Conservation (phyloP, 2,888 invertebrate genomes). For the Oligia fasciuncula region DNA sequence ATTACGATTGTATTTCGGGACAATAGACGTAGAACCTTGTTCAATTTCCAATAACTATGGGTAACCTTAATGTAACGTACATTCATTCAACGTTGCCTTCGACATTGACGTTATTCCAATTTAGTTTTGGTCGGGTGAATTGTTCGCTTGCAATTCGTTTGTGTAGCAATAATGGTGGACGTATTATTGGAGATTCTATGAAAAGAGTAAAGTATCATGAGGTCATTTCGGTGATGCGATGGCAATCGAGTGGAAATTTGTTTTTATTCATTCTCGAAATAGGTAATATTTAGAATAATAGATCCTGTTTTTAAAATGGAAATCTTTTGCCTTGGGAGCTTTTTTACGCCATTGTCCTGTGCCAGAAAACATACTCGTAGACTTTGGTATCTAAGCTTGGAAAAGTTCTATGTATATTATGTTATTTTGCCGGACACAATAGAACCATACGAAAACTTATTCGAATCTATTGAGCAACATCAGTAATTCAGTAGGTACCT, state of each 20-base stretch:
- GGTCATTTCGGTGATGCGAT: slow-evolving; percentile 44
- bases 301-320: slow-evolving; percentile 8
- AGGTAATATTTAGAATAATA: not conserved
- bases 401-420: not conserved
- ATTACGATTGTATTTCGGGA: slow-evolving; percentile 68
- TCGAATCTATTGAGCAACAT: slow-evolving; percentile 2
- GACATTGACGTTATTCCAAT: slow-evolving; percentile 63
- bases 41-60: slow-evolving; percentile 68
- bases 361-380: not conserved
- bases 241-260: slow-evolving; percentile 26
- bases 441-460: slow-evolving; percentile 9
- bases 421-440: slow-evolving; percentile 10
- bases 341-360: slow-evolving; percentile 3
- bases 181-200: slow-evolving; percentile 54
- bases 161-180: slow-evolving; percentile 54
- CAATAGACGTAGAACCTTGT: slow-evolving; percentile 67
- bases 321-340: not conserved
- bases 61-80: slow-evolving; percentile 60
- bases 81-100: slow-evolving; percentile 56
- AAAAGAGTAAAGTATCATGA: slow-evolving; percentile 43
- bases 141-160: slow-evolving; percentile 55
- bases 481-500: not conserved
- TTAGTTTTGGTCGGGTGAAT: slow-evolving; percentile 55
- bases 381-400: not conserved
- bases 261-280: slow-evolving; percentile 15